Base-by-base conservation (phyloP, 2,888 invertebrate species). In the Onchidella celtica region DNA sequence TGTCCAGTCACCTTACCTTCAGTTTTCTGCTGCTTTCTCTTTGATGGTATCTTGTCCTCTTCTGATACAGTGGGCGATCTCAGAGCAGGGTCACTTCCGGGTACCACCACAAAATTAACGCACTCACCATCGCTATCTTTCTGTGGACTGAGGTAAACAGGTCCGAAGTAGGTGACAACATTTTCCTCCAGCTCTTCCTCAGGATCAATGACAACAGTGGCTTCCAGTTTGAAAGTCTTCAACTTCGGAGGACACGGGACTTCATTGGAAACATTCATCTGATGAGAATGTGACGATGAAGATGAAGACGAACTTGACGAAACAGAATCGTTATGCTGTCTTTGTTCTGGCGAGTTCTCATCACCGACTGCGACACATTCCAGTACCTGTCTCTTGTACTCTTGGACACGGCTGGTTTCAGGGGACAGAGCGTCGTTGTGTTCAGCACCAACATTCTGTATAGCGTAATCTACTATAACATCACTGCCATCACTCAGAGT, bases 51-150 rank as follows among this genome's bases (percentile, higher is more conserved):
- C 55, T 27, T 17, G 24, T 72, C 55, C 32, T 72, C 47, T 32
- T 72, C 72, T 32, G 72, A 72, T 27, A 55, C 47, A n/a, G 72
- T 72, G 14, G 72, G 72, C 24, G 72, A 72, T 21, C 72, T 40
- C 29, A 72, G 47, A 29, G 27, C 47, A 9, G 27, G 55, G 24
- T 9, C 47, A 2, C 17, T 2, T 2, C 55, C 72, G 2, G 72
- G 72, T 11, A 14, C 24, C 29, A 55, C 55, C 27, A 55, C 55
- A 4, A 72, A 27, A 17, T 72, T 36, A 1, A 40, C 24, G n/a
- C 36, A n/a, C n/a, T 32, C 17, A 4, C 72, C 72, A 24, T 72
- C 55, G 11, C 24, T 55, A 17, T 34, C 32, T 17, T 24, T 40
- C 47, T n/a, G 11, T 1, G 72, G 72, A 11, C 55, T 47, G 47